phyloP scores from a whole-genome alignment of 2,113 vertebrate species.

The Lathamus discolor region DNA sequence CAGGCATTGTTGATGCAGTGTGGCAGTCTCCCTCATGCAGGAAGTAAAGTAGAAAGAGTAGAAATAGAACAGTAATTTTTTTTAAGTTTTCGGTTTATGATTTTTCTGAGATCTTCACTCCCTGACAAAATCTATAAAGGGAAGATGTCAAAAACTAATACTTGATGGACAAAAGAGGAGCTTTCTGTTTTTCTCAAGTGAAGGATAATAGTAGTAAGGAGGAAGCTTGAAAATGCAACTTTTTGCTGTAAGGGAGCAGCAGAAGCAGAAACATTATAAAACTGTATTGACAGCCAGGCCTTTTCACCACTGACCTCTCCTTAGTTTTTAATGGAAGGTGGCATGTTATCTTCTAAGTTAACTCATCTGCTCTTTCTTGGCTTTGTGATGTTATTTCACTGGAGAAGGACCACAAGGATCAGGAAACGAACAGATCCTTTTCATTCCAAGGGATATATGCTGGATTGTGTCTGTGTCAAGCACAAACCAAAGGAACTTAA shows the following conservation, averaged over 20 bases:
- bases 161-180: not conserved
- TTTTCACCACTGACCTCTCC: not conserved
- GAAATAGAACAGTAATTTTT: not conserved
- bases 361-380: not conserved
- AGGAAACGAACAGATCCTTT: not conserved
- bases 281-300: not conserved
- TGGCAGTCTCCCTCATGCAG: not conserved
- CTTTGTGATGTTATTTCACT: not conserved
- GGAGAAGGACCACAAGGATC: not conserved
- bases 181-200: not conserved
- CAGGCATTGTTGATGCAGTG: accelerated
- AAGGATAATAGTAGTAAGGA: not conserved
- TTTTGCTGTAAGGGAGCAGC: not conserved
- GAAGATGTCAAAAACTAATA: not conserved
- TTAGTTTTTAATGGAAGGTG: not conserved
- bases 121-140: not conserved
- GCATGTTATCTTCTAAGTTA: not conserved
- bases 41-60: not conserved
- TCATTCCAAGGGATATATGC: not conserved
- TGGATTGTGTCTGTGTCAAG: not conserved
- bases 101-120: not conserved
- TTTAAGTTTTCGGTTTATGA: not conserved
- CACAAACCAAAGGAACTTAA: not conserved
- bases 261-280: not conserved
- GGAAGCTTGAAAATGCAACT: not conserved